Evolutionary conservation across 1,140 invertebrate genomes (phyloP).

Genomic region (Panulirus ornatus): DNA sequence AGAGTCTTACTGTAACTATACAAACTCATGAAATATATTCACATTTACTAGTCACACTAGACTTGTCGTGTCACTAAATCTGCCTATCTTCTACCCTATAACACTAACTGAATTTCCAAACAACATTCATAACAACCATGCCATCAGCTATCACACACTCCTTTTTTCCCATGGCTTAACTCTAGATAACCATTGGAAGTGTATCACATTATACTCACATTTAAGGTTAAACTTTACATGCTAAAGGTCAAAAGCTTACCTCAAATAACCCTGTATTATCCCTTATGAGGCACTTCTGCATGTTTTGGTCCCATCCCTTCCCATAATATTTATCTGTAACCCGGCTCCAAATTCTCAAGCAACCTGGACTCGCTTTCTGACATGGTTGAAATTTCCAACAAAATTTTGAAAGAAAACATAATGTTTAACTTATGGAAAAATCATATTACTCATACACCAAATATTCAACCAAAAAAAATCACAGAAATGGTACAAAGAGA

Average conservation of each 20-base stretch:
- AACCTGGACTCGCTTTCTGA: conserved; percentile 11
- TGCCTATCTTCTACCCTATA: conserved; percentile 8
- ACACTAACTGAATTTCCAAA: conserved; percentile 42
- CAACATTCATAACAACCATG: conserved; percentile 37
- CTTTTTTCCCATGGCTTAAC: conserved; percentile 43
- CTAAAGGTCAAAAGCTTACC: conserved; percentile 48
- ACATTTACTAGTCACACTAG: background rate
- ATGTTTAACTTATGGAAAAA: too few relatives aligned
- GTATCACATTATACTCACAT: conserved; percentile 59
- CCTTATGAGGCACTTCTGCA: conserved; percentile 63
- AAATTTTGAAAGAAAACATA: too few relatives aligned
- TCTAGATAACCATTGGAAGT: conserved; percentile 55
- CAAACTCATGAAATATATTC: background rate
- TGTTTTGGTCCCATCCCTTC: conserved; percentile 67
- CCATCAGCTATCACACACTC: conserved; percentile 35
- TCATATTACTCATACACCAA: background rate
- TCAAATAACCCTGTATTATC: conserved; percentile 62
- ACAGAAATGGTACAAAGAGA: conserved; percentile 27
- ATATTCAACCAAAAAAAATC: conserved; percentile 48
- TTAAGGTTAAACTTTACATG: conserved; percentile 43
- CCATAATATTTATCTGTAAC: conserved; percentile 52
- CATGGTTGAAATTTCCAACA: background rate
- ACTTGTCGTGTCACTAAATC: background rate
- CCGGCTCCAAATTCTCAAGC: conserved; percentile 34
- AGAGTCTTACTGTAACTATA: background rate